Percentiles rank a stretch among this genome's conserved stretches.
phyloP scores from a whole-genome alignment of 2,888 invertebrate genomes.

The Lasioglossum oenotherae region DNA sequence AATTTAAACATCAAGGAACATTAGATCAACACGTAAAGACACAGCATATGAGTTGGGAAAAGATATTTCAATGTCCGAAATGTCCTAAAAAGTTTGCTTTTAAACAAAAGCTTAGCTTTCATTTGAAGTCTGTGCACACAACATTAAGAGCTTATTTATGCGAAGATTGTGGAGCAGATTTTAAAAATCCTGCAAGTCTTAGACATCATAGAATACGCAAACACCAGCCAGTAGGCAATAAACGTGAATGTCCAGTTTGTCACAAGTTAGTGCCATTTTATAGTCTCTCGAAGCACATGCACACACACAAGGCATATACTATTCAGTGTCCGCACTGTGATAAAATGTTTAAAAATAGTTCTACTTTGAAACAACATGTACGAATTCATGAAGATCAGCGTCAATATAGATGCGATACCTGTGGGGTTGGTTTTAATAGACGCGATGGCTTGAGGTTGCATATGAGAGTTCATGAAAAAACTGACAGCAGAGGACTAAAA shows the following conservation, averaged over 20 bases:
- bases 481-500: constrained; percentile 80
- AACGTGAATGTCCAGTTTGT: constrained; percentile 81
- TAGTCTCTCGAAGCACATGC: constrained; percentile 83
- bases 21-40: constrained; percentile 82
- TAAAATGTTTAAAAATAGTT: constrained; percentile 83
- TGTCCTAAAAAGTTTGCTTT: constrained; percentile 83
- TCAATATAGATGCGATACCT: constrained; percentile 82
- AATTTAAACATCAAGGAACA: constrained; percentile 82
- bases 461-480: constrained; percentile 82
- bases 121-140: constrained; percentile 82
- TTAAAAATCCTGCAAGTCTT: constrained; percentile 82
- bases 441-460: constrained; percentile 81
- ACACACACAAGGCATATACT: constrained; percentile 82
- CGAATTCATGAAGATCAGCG: constrained; percentile 83
- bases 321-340: constrained; percentile 83
- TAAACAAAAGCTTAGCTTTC: constrained; percentile 82
- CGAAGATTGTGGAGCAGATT: constrained; percentile 83
- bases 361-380: constrained; percentile 82
- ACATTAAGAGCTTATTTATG: constrained; percentile 80
- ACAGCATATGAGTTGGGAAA: constrained; percentile 82
- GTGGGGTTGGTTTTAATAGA: constrained; percentile 82
- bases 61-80: constrained; percentile 81
- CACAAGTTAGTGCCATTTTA: constrained; percentile 82
- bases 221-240: constrained; percentile 80
- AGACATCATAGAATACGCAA: constrained; percentile 82